These are phyloP conservation scores for Hemicentrotus pulcherrimus DNA, from an alignment of 35 echinoderm and acorn worm species.

Conservation along the genomic window DNA sequence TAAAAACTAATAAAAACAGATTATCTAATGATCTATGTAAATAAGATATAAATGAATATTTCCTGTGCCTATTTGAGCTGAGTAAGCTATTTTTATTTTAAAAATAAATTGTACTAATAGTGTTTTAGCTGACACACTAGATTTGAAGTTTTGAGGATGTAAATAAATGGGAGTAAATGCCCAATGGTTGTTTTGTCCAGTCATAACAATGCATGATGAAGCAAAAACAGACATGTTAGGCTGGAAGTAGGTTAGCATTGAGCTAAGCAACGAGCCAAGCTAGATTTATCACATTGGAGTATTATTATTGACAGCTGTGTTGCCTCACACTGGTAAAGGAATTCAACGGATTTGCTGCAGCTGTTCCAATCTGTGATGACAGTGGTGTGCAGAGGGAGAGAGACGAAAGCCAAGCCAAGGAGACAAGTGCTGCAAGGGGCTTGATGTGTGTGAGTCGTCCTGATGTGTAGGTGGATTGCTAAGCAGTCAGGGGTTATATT, in stretches of 20 bases:
- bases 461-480: constrained; percentile 21
- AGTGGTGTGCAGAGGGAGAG: neutral
- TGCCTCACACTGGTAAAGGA: constrained; percentile 48
- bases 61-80: neutral
- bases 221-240: neutral
- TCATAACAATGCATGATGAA: neutral
- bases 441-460: neutral
- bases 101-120: neutral
- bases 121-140: neutral
- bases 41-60: too few species aligned
- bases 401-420: constrained; percentile 11
- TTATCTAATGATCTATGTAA: too few species aligned
- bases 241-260: constrained; percentile 26
- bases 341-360: constrained; percentile 52
- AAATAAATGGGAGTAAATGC: neutral
- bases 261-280: constrained; percentile 24
- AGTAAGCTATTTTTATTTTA: neutral
- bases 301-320: constrained; percentile 65
- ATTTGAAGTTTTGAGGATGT: neutral
- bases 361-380: constrained; percentile 56
- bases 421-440: neutral
- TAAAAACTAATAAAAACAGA: too few species aligned
- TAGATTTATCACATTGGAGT: constrained; percentile 77
- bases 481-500: neutral
- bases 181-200: neutral